Base-by-base conservation (phyloP, 2,888 invertebrate genomes). In the Aspidiotus rigidus region DNA sequence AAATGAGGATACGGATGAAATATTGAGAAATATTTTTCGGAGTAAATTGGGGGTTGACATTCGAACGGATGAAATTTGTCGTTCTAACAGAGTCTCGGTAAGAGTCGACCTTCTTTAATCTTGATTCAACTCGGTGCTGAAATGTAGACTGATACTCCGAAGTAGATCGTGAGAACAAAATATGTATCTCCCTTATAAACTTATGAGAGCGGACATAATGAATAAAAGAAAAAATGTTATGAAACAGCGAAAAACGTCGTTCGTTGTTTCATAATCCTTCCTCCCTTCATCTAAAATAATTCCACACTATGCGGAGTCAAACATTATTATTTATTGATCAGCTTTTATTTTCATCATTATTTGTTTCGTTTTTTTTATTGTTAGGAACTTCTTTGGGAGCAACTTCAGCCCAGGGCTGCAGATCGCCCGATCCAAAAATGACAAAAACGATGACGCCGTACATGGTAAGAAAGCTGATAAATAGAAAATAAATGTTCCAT, bases 401-500 rank as follows among this genome's bases (percentile, higher is more conserved):
- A 28, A 28, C 28, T 28, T 28, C 41, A 40, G 64, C 64, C 64
- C 64, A 64, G 0, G 40, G 56, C 40, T 64, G 64, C 11, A 49
- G 41, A 15, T 64, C 55, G 13, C 64, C 64, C 1, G 64, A 41
- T n/a, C 64, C 64, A 8, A 64, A 64, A 15, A 41, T 7, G 3
- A 55, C 55, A 40, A 64, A 64, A 41, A 55, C 15, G 13, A 56
- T 28, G 41, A 64, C 55, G 15, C 64, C 64, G n/a, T 54, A 11
- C 40, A 64, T 64, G 9, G 53, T 55, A 6, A 64, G 41, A 15
- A 55, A 7, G 3, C 64, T 16, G 7, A 64, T 7, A 3, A 64
- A 15, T 7, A 64, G 53, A 11, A 64, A 64, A 10, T 54, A 64
- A 0, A 10, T 39, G 55, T 64, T 64, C 54, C 55, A 64, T 64